These are phyloP conservation scores for Thecophora atra DNA, from an alignment of 2,888 invertebrate species.

Conservation along the genomic window DNA sequence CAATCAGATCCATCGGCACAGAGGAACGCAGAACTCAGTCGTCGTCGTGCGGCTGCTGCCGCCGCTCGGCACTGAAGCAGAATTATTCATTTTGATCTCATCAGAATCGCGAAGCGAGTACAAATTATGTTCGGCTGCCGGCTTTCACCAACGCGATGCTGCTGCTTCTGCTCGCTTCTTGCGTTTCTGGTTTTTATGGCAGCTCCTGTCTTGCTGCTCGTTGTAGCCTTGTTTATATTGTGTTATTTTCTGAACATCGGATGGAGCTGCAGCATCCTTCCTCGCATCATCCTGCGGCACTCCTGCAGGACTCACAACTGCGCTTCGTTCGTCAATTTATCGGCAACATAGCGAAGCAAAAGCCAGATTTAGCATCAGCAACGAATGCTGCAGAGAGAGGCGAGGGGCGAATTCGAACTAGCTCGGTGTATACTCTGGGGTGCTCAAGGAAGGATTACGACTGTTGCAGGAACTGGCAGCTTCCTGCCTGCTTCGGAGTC, in stretches of 20 bases:
- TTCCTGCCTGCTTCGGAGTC: neutral
- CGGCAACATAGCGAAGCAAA: conserved; percentile 8
- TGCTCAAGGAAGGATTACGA: conserved; percentile 26
- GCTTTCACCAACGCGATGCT: neutral
- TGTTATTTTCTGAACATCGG: neutral
- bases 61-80: conserved; percentile 19
- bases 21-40: too few species aligned
- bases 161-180: neutral
- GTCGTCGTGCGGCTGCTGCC: neutral
- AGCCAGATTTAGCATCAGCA: conserved; percentile 3
- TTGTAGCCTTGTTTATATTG: neutral
- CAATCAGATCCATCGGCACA: too few species aligned
- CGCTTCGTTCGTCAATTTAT: conserved; percentile 29
- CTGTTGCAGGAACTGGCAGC: conserved; percentile 20
- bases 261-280: neutral
- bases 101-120: conserved; percentile 24
- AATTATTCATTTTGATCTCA: conserved; percentile 31
- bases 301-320: neutral
- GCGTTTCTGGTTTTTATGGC: neutral
- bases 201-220: neutral
- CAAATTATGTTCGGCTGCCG: conserved; percentile 18
- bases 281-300: neutral
- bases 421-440: neutral
- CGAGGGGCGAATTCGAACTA: neutral
- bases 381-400: neutral